A percentile compares a stretch with the other conserved stretches of the same genome.
phyloP scores from a whole-genome alignment of 2,113 vertebrate genomes.

The Lethenteron camtschaticum region DNA sequence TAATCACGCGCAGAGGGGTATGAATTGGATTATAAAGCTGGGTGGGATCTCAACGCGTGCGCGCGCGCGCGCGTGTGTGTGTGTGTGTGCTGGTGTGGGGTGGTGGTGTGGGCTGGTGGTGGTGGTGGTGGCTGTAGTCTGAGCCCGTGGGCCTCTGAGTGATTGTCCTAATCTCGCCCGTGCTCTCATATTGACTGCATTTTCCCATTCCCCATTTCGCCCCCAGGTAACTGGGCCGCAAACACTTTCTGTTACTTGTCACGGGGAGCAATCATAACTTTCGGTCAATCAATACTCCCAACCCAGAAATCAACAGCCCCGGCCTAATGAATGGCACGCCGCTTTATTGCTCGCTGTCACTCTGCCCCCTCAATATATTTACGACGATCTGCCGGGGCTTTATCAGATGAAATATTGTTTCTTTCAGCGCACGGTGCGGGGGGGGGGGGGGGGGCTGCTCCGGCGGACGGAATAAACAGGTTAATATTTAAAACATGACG shows the following conservation, averaged over 20 bases:
- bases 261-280: slow-evolving; percentile 4
- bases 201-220: neutral
- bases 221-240: slow-evolving; percentile 1
- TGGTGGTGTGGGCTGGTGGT: neutral
- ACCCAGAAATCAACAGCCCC: slow-evolving; percentile 4
- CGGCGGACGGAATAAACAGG: slow-evolving; percentile 2
- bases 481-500: slow-evolving; percentile 6
- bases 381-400: neutral
- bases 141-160: neutral
- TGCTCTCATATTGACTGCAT: slow-evolving; percentile 6
- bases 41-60: neutral
- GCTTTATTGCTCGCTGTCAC: slow-evolving; percentile 4
- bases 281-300: slow-evolving; percentile 5
- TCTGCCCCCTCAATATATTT: neutral
- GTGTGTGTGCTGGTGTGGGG: neutral
- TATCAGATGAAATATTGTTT: slow-evolving; percentile 4
- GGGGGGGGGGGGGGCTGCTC: neutral
- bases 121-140: neutral
- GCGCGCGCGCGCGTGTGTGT: neutral
- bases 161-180: neutral
- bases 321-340: slow-evolving; percentile 3
- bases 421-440: neutral
- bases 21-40: too few species aligned
- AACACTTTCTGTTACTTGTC: slow-evolving; percentile 6
- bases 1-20: too few species aligned